These are phyloP conservation scores for Tetrax tetrax DNA, from an alignment of 2,113 vertebrate genomes.

Conservation along the genomic window DNA sequence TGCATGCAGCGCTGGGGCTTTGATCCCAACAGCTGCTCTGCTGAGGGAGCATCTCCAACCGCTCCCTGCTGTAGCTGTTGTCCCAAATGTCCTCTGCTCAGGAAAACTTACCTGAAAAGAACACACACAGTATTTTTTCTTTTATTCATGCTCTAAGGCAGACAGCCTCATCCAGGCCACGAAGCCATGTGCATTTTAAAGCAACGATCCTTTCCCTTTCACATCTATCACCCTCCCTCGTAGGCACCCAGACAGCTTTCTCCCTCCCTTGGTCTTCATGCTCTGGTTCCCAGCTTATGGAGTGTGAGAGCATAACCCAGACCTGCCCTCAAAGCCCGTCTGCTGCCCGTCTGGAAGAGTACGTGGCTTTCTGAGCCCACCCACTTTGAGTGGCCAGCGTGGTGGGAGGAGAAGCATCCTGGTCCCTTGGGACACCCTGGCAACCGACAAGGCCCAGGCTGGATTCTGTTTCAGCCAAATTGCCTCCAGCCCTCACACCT, in stretches of 20 bases:
- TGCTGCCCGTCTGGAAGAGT: background rate
- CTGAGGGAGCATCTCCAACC: background rate
- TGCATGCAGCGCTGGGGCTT: fast-evolving
- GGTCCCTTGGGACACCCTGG: background rate
- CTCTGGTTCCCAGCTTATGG: too few species aligned
- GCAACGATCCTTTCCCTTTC: background rate
- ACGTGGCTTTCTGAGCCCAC: fast-evolving
- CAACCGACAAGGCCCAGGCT: background rate
- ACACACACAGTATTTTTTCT: background rate
- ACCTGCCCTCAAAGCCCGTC: background rate
- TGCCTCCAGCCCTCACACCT: background rate
- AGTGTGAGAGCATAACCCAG: background rate
- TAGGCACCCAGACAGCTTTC: background rate
- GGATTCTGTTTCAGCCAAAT: background rate
- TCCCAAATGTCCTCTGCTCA: background rate
- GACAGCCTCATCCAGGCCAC: background rate
- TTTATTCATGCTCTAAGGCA: background rate
- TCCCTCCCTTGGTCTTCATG: background rate
- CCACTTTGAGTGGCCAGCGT: fast-evolving
- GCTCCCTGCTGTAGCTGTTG: background rate
- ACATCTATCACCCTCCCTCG: background rate
- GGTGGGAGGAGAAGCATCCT: background rate
- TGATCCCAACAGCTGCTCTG: background rate
- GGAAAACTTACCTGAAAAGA: background rate
- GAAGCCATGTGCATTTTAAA: background rate